Evolutionary conservation across 2,888 invertebrate species (phyloP), one percentile per base, ranked within the genome.

Genomic region (Atethmia centrago): DNA sequence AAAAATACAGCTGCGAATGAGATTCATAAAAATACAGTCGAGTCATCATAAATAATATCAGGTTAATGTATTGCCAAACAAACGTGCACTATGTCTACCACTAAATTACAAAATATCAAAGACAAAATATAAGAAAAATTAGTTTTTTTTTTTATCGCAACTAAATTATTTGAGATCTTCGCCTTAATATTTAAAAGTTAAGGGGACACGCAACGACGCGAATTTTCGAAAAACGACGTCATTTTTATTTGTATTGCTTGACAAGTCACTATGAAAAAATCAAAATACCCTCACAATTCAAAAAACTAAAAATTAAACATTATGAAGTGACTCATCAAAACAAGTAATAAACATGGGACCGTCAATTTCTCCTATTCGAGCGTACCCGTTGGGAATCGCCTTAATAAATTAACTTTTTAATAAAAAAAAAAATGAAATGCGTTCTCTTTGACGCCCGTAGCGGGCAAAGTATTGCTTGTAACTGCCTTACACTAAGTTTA

Each of bases 121-220:
- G 91, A 92, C 91, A 92, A 90, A 90, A 85, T 85, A 84, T 85
- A 85, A 85, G 83, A 83, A 85, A 88, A 86, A 87, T 83, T 85
- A 84, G 82, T 85, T 77, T 85, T 82, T 81, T n/a, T 69, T 74
- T 87, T 86, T 80, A 80, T 84, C 85, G 88, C 88, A 94, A 94
- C 95, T 95, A 95, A 94, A 94, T 93, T 94, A 95, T 92, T 92
- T 96, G 95, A 96, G 95, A 96, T 96, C 95, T 93, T 93, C 94
- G 91, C 90, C 93, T 93, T 94, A 94, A 89, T 90, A 90, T 87
- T 87, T 87, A 90, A 80, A 87, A 83, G 85, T 87, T 80, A 88
- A 83, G 86, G 80, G 84, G 87, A 87, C 79, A 87, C 84, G 77
- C 77, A 79, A 84, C 85, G 85, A 79, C 84, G 84, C 77, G 79